Conservation (phyloP, 1,140 invertebrate species). For the Tachypleus tridentatus region DNA sequence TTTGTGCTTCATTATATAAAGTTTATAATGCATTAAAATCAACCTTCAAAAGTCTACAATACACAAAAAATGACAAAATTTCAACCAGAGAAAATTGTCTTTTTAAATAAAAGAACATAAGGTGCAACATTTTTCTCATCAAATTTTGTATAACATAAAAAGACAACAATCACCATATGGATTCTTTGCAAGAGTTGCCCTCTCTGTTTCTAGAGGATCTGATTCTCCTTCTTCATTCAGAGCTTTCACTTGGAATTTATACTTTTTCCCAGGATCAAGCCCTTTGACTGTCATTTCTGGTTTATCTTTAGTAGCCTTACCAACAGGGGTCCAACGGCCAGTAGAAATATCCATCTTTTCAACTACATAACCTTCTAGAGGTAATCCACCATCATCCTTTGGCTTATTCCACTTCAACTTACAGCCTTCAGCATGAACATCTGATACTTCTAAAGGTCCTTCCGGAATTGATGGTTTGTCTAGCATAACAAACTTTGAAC, state of each 20-base stretch:
- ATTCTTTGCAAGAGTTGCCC: slow-evolving; percentile 83
- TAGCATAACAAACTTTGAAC: not conserved
- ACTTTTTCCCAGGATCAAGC: slow-evolving; percentile 80
- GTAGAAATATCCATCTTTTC: slow-evolving; percentile 85
- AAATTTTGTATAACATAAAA: not conserved
- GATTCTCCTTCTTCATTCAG: slow-evolving; percentile 93
- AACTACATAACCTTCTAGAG: slow-evolving; percentile 74
- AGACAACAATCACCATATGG: slow-evolving; percentile 56
- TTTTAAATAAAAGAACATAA: slow-evolving; percentile 1
- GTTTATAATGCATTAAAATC: slow-evolving; percentile 1
- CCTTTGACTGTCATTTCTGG: slow-evolving; percentile 75
- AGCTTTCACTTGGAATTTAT: slow-evolving; percentile 89
- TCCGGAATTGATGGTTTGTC: slow-evolving; percentile 90
- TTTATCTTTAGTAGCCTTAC: slow-evolving; percentile 65
- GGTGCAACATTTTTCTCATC: not conserved
- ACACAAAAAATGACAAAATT: slow-evolving; percentile 3
- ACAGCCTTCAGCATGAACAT: slow-evolving; percentile 88
- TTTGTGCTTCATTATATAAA: slow-evolving; percentile 4
- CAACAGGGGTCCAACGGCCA: slow-evolving; percentile 41
- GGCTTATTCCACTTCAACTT: slow-evolving; percentile 92
- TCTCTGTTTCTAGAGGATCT: slow-evolving; percentile 76
- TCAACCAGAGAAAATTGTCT: slow-evolving; percentile 3
- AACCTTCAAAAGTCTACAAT: slow-evolving; percentile 2
- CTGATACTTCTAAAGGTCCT: slow-evolving; percentile 80
- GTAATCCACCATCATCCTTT: slow-evolving; percentile 87